phyloP scores from a whole-genome alignment of 2,888 invertebrate species.

The Yponomeuta cagnagella region DNA sequence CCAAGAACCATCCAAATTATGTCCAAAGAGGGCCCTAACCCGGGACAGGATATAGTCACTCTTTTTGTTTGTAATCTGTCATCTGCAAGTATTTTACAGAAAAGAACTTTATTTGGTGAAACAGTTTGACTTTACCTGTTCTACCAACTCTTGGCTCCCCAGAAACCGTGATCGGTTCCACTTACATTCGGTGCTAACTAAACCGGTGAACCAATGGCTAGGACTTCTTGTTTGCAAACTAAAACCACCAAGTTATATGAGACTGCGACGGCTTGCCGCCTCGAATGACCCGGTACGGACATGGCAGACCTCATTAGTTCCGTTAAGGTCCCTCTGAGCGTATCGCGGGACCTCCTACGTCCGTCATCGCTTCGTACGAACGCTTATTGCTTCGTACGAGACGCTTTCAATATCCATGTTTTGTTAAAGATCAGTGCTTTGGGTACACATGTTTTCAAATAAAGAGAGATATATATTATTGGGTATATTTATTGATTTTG shows the following conservation, averaged over 20 bases:
- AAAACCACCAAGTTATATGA: neutral
- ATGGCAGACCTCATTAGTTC: constrained; percentile 42
- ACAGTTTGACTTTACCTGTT: neutral
- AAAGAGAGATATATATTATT: neutral
- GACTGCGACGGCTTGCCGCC: neutral
- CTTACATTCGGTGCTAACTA: neutral
- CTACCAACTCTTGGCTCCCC: neutral
- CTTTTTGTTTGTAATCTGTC: constrained; percentile 17
- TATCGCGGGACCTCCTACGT: constrained; percentile 28
- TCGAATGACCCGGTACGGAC: constrained; percentile 15
- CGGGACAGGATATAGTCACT: constrained; percentile 34
- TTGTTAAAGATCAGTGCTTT: neutral
- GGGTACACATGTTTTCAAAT: neutral
- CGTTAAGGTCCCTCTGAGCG: constrained; percentile 46
- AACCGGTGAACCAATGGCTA: neutral
- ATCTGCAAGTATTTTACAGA: neutral
- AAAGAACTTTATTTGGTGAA: neutral
- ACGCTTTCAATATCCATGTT: constrained; percentile 5
- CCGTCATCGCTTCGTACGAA: constrained; percentile 16
- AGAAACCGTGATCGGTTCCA: neutral
- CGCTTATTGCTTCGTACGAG: constrained; percentile 17
- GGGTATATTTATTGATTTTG: neutral
- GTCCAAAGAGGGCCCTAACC: constrained; percentile 22
- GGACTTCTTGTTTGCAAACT: neutral
- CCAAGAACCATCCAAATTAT: neutral